Conservation (phyloP, 2,797 vertebrate species). For the Oreortyx pictus region DNA sequence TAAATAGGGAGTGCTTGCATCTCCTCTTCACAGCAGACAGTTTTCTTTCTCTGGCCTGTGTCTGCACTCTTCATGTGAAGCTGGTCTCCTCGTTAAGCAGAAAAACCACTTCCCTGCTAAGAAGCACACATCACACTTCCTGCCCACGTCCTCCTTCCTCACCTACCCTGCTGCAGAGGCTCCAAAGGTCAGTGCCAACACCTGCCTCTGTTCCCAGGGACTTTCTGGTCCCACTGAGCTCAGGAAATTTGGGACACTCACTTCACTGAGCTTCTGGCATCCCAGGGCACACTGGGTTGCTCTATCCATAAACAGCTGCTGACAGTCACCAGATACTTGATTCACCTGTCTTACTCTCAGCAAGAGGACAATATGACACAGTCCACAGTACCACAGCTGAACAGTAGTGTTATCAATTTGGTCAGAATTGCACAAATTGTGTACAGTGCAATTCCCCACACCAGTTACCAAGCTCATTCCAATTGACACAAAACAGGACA, state of each 20-base stretch:
- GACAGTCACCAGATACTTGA: not conserved
- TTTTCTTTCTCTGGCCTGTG: not conserved
- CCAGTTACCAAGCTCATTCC: not conserved
- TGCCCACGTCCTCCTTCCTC: not conserved
- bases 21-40: not conserved
- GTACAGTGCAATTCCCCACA: not conserved
- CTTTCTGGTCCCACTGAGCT: not conserved
- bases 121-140: not conserved
- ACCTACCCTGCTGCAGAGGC: rapidly evolving
- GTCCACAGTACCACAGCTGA: not conserved
- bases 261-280: not conserved
- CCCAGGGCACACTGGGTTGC: not conserved
- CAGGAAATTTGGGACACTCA: not conserved
- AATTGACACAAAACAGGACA: not conserved
- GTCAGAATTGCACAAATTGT: not conserved
- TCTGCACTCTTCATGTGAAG: not conserved
- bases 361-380: rapidly evolving
- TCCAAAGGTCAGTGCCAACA: not conserved
- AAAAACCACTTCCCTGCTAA: conserved; percentile 51
- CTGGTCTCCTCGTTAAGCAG: not conserved
- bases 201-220: rapidly evolving
- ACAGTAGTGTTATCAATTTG: not conserved
- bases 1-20: not conserved
- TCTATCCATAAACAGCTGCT: not conserved
- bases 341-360: not conserved